phyloP scores from a whole-genome alignment of 2,888 invertebrate genomes.

The Lycia hirtaria region DNA sequence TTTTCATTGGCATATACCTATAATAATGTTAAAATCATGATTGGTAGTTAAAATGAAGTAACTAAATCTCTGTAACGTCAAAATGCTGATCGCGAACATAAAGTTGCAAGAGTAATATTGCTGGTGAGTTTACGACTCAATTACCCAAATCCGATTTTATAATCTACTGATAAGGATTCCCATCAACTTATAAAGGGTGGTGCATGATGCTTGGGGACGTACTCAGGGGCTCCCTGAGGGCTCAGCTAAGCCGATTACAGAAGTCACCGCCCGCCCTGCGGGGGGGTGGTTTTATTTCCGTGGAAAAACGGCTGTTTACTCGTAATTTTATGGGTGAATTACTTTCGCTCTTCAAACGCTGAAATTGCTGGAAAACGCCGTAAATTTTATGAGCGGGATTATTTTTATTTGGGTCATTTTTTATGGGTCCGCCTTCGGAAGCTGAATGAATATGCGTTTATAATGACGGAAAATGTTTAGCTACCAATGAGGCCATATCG shows the following conservation, averaged over 20 bases:
- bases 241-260: constrained; percentile 81
- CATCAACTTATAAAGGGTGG: constrained; percentile 78
- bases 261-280: constrained; percentile 68
- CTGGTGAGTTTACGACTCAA: constrained; percentile 73
- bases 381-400: constrained; percentile 76
- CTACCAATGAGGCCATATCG: constrained; percentile 4
- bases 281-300: constrained; percentile 78
- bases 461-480: constrained; percentile 26
- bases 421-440: constrained; percentile 50
- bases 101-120: constrained; percentile 40
- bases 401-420: constrained; percentile 76
- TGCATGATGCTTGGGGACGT: constrained; percentile 62
- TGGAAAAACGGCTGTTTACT: constrained; percentile 83
- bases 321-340: constrained; percentile 82
- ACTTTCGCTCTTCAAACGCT: constrained; percentile 80
- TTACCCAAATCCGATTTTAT: constrained; percentile 81
- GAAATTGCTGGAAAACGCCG: constrained; percentile 74
- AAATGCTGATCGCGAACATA: constrained; percentile 30
- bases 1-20: background rate
- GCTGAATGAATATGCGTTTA: constrained; percentile 36
- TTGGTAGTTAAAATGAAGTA: constrained; percentile 7
- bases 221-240: constrained; percentile 63
- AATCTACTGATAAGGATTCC: constrained; percentile 81
- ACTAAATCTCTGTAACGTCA: constrained; percentile 10
- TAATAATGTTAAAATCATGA: constrained; percentile 2